Conservation (phyloP, 2,113 vertebrate genomes). For the Melanerpes aurifrons region DNA sequence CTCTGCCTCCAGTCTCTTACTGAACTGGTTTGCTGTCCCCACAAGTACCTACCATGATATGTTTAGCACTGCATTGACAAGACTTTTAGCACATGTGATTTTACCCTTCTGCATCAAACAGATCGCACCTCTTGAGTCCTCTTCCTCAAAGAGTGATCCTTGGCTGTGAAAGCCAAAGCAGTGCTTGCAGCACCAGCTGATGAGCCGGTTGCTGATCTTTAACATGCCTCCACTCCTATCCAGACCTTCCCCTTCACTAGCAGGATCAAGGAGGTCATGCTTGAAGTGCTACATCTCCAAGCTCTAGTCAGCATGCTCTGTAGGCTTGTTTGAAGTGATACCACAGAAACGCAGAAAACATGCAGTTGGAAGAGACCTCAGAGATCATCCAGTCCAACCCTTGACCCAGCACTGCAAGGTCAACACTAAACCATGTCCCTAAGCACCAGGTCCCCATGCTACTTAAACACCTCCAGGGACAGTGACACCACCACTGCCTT, state of each 20-base stretch:
- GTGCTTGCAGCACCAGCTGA: background rate
- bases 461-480: too few species aligned
- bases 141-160: background rate
- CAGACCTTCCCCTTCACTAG: background rate
- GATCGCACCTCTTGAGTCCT: background rate
- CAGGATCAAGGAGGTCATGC: background rate
- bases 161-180: background rate
- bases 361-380: too few species aligned
- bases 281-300: background rate
- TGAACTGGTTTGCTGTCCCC: background rate
- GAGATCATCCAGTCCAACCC: too few species aligned
- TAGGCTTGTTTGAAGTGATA: background rate
- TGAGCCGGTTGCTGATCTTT: background rate
- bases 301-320: background rate
- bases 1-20: background rate
- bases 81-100: background rate
- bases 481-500: too few species aligned
- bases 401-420: too few species aligned
- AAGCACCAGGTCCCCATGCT: too few species aligned
- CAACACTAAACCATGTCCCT: too few species aligned
- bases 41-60: background rate
- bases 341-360: too few species aligned
- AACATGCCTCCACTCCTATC: background rate
- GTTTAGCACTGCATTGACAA: background rate
- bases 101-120: fast-evolving